Evolutionary conservation across 2,113 vertebrate genomes (phyloP).

Genomic region (Argyrosomus japonicus): DNA sequence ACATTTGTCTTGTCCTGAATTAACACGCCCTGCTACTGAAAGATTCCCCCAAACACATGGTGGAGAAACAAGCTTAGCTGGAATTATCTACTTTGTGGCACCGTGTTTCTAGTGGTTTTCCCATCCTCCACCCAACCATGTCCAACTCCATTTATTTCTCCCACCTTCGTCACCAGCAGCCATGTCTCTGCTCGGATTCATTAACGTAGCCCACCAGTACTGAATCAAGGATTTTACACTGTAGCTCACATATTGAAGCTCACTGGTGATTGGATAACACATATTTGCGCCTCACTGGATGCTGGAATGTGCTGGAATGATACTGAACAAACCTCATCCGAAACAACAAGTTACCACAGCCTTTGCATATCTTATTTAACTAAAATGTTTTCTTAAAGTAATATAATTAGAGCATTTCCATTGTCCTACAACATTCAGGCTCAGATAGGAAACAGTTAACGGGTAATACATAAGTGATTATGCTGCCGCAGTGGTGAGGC

Average conservation of each 20-base stretch:
- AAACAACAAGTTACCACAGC: not conserved
- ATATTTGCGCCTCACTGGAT: not conserved
- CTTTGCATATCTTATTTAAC: not conserved
- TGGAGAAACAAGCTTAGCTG: not conserved
- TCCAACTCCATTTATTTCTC: conserved; percentile 27
- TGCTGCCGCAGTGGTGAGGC: conserved; percentile 28
- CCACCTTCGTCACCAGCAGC: conserved; percentile 1
- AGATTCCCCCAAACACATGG: not conserved
- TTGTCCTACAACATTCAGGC: not conserved
- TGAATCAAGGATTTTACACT: not conserved
- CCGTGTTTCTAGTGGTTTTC: not conserved
- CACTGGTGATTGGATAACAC: conserved; percentile 18
- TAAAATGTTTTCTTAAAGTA: not conserved
- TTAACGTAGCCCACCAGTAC: not conserved
- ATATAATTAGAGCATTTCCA: not conserved
- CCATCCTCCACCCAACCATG: not conserved
- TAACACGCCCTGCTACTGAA: not conserved
- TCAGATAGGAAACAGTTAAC: conserved; percentile 8
- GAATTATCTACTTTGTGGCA: not conserved
- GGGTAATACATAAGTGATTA: conserved; percentile 32
- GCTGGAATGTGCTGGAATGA: not conserved
- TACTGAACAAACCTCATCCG: not conserved
- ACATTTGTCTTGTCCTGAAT: not conserved
- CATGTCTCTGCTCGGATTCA: not conserved
- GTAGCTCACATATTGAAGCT: not conserved